Conservation (phyloP, 2,888 invertebrate species). For the Zootermopsis nevadensis region DNA sequence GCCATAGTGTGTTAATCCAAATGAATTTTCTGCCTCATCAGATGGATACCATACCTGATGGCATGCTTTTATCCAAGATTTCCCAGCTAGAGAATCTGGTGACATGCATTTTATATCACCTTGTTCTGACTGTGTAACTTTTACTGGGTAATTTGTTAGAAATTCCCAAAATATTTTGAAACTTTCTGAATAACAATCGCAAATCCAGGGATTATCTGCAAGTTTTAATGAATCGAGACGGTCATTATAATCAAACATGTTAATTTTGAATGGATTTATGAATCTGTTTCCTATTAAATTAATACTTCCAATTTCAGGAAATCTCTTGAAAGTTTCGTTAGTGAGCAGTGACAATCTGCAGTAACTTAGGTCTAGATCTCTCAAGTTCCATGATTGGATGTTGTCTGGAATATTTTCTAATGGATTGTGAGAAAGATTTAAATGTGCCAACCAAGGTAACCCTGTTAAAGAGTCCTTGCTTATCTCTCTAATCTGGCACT, state of each 20-base stretch:
- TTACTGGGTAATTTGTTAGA: slow-evolving; percentile 27
- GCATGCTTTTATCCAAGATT: slow-evolving; percentile 42
- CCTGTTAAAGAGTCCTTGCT: slow-evolving; percentile 8
- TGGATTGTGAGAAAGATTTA: slow-evolving; percentile 42
- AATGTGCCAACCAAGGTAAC: slow-evolving; percentile 19
- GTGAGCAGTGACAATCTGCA: slow-evolving; percentile 24
- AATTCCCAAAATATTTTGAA: slow-evolving; percentile 43
- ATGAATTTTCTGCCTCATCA: background rate
- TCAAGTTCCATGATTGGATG: slow-evolving; percentile 41
- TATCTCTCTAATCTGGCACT: slow-evolving; percentile 28
- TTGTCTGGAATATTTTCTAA: slow-evolving; percentile 41
- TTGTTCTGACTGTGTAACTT: slow-evolving; percentile 10
- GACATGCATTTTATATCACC: slow-evolving; percentile 37
- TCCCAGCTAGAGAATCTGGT: slow-evolving; percentile 19
- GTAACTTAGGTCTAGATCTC: slow-evolving; percentile 42
- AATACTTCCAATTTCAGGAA: slow-evolving; percentile 35
- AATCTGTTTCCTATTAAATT: slow-evolving; percentile 45
- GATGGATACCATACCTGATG: slow-evolving; percentile 18
- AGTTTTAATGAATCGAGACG: slow-evolving; percentile 24
- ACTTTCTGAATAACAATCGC: slow-evolving; percentile 39
- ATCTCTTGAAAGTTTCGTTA: slow-evolving; percentile 45
- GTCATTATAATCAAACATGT: slow-evolving; percentile 34
- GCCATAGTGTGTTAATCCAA: slow-evolving; percentile 39
- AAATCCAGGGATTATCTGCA: slow-evolving; percentile 50
- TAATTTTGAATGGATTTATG: slow-evolving; percentile 29